Percentiles rank a stretch among this genome's conserved stretches.
Conservation (phyloP, 1,140 invertebrate species). For the Trichonephila clavipes region DNA sequence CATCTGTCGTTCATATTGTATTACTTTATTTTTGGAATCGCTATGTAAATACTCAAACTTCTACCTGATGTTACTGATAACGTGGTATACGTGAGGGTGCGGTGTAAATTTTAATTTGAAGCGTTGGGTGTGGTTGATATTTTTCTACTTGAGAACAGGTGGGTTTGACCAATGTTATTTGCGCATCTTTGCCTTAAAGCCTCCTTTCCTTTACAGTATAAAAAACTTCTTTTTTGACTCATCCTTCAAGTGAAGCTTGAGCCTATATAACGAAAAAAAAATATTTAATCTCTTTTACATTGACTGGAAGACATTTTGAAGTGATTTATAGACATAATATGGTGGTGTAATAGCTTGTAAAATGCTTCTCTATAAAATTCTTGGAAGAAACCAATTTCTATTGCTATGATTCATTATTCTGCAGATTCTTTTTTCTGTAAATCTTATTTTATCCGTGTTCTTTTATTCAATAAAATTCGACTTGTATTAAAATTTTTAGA, state of each 20-base stretch:
- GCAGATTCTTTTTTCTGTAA: no score
- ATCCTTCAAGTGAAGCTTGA: no score
- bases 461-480: no score
- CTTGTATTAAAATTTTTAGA: no score
- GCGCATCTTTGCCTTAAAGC: background rate
- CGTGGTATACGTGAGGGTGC: background rate
- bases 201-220: background rate
- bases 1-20: background rate
- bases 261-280: background rate
- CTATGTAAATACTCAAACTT: slow-evolving; percentile 5
- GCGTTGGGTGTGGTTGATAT: background rate
- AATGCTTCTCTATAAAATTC: no score
- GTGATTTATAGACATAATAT: no score
- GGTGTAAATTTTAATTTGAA: slow-evolving; percentile 15
- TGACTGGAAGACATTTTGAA: background rate
- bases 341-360: no score
- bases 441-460: no score
- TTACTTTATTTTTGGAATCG: slow-evolving; percentile 21
- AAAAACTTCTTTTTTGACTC: background rate
- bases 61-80: background rate
- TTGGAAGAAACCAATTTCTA: no score
- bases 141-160: background rate
- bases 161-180: background rate
- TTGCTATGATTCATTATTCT: no score
- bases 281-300: background rate